Percentiles rank a stretch among this genome's conserved stretches.
Conservation (phyloP, 92 coral and sea anemone genomes). For the Heliopora coerulea region DNA sequence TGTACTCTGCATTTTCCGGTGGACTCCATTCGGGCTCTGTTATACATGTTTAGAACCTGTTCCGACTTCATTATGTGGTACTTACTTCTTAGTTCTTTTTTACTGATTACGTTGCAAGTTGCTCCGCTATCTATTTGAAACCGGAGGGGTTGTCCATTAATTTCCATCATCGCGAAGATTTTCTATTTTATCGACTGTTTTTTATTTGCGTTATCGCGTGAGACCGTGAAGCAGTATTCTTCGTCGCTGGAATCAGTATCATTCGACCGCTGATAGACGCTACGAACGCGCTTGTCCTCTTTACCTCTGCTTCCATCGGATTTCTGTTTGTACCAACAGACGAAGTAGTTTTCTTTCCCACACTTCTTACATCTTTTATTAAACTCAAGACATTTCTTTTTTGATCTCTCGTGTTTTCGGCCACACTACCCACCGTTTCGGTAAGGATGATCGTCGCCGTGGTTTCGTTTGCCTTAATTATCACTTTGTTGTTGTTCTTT, state of each 20-base stretch:
- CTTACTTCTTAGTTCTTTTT: background rate
- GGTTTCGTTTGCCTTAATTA: no score
- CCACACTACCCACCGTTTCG: conserved; percentile 49
- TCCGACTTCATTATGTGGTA: background rate
- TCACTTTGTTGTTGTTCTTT: no score
- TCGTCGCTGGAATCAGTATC: conserved; percentile 43
- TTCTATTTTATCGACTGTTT: conserved; percentile 21
- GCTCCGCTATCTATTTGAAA: conserved; percentile 53
- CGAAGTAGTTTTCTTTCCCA: conserved; percentile 43
- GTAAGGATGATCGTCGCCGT: no score
- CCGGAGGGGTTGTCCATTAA: conserved; percentile 35
- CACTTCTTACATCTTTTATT: conserved; percentile 49
- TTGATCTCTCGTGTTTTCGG: conserved; percentile 39
- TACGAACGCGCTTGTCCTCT: no score
- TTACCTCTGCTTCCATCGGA: background rate
- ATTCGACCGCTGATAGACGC: no score
- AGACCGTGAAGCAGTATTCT: conserved; percentile 36
- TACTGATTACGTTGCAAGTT: conserved; percentile 29
- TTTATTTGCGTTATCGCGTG: conserved; percentile 21
- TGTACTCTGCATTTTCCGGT: conserved; percentile 15
- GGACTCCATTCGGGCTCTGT: conserved; percentile 41
- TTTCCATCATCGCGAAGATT: conserved; percentile 34
- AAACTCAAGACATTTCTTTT: conserved; percentile 41
- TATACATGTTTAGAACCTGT: conserved; percentile 35
- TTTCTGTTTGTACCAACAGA: conserved; percentile 19